Conservation (phyloP, 37 sponge, comb jelly and placozoan species). For the Geodia barretti region DNA sequence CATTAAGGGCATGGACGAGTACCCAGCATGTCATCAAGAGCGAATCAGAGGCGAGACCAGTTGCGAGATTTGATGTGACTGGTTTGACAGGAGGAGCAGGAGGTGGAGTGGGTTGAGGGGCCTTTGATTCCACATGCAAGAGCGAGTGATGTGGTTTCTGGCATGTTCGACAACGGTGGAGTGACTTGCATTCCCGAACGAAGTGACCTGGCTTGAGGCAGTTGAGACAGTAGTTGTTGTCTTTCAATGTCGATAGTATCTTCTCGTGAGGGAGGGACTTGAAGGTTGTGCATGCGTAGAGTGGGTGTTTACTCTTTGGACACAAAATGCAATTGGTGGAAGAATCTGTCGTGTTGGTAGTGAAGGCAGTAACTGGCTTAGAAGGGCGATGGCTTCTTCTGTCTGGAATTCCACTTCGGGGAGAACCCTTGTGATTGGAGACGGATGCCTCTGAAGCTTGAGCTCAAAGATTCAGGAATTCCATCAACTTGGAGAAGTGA, state of each 20-base stretch:
- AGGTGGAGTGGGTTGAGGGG: background rate
- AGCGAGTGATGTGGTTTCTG: conserved; percentile 39
- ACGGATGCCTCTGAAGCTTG: conserved; percentile 27
- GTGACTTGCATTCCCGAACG: conserved; percentile 10
- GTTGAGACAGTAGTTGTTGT: conserved; percentile 28
- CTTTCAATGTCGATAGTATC: conserved; percentile 21
- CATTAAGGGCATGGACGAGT: conserved; percentile 23
- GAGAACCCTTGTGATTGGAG: conserved; percentile 1
- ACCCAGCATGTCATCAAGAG: conserved; percentile 38
- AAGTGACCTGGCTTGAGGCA: conserved; percentile 35
- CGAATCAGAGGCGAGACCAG: background rate
- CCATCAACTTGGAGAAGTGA: conserved; percentile 22
- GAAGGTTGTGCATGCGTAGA: conserved; percentile 30
- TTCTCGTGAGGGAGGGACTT: conserved; percentile 30
- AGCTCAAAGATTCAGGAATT: conserved; percentile 28
- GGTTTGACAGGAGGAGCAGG: conserved; percentile 5
- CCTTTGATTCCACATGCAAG: conserved; percentile 11
- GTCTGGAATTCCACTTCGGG: background rate
- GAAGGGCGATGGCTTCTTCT: conserved; percentile 1
- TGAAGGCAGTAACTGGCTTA: background rate
- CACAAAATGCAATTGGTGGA: conserved; percentile 13
- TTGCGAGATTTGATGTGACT: background rate
- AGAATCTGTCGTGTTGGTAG: background rate
- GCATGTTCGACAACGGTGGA: conserved; percentile 18
- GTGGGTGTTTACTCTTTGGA: conserved; percentile 18